A percentile compares a stretch with the other conserved stretches of the same genome.
phyloP scores from a whole-genome alignment of 2,888 invertebrate genomes.

The Smittia sp. region DNA sequence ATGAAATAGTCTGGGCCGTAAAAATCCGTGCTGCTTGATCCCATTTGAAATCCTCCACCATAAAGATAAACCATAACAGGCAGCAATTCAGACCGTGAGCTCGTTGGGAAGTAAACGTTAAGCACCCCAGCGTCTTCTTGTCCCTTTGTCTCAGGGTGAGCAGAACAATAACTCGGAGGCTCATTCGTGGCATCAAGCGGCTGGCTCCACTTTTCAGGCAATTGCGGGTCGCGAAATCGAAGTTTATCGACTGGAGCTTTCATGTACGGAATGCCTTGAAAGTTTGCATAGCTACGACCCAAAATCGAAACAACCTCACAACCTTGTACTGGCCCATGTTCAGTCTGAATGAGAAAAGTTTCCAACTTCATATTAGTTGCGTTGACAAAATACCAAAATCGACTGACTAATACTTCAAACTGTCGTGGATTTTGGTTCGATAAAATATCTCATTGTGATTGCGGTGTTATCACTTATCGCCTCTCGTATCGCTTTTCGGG shows the following conservation, averaged over 20 bases:
- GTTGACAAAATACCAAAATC: too few species aligned
- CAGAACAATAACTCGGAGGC: slow-evolving; percentile 50
- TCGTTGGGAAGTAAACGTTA: slow-evolving; percentile 55
- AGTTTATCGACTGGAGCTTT: slow-evolving; percentile 26
- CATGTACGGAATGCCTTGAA: slow-evolving; percentile 28
- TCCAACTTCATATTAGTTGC: too few species aligned
- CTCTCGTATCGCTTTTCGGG: too few species aligned
- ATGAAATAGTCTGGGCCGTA: slow-evolving; percentile 55
- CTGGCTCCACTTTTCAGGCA: slow-evolving; percentile 52
- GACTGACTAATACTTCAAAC: too few species aligned
- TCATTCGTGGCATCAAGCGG: slow-evolving; percentile 52
- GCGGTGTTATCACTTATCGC: too few species aligned
- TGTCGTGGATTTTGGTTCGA: too few species aligned
- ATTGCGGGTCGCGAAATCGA: slow-evolving; percentile 49
- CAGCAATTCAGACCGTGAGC: slow-evolving; percentile 46
- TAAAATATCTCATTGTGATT: too few species aligned
- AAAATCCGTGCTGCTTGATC: slow-evolving; percentile 53
- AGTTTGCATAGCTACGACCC: background rate
- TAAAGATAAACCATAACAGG: slow-evolving; percentile 57
- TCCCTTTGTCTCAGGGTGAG: slow-evolving; percentile 51
- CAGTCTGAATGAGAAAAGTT: background rate
- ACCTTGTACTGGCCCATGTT: slow-evolving; percentile 25
- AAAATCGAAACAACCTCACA: background rate
- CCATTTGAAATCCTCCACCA: slow-evolving; percentile 55
- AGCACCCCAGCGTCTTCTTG: slow-evolving; percentile 53